These are phyloP conservation scores for Aphidius ervi DNA, from an alignment of 1,140 invertebrate species.

Conservation along the genomic window DNA sequence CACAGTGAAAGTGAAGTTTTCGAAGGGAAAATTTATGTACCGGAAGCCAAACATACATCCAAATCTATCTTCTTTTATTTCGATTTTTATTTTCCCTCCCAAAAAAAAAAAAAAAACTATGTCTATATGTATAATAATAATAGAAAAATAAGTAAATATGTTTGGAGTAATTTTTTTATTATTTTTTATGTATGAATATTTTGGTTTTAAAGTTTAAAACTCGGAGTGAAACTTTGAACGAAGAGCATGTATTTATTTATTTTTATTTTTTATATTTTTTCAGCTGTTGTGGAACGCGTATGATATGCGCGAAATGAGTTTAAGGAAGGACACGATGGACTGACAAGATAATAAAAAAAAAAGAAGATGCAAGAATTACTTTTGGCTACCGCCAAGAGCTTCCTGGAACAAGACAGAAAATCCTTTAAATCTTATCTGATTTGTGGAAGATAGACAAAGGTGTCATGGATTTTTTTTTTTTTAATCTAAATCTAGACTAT, in stretches of 20 bases:
- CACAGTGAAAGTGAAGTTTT: too few species aligned
- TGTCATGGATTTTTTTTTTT: constrained; percentile 7
- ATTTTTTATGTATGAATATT: background rate
- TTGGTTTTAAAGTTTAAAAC: too few species aligned
- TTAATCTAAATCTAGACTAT: too few species aligned
- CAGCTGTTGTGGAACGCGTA: background rate
- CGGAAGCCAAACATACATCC: too few species aligned
- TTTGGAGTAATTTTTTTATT: background rate
- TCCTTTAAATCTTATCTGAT: constrained; percentile 20
- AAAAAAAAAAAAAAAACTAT: too few species aligned
- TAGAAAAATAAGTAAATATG: background rate
- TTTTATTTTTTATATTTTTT: too few species aligned
- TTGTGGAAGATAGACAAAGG: constrained; percentile 29
- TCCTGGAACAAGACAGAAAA: constrained; percentile 17
- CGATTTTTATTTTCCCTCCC: too few species aligned
- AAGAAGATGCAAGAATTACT: background rate
- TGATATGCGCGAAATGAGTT: constrained; percentile 10
- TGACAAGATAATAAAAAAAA: constrained; percentile 29
- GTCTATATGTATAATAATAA: background rate
- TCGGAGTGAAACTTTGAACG: too few species aligned
- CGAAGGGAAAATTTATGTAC: too few species aligned
- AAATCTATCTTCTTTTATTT: too few species aligned
- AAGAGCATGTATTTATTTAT: background rate
- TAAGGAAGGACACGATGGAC: constrained; percentile 35
- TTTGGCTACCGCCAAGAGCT: constrained; percentile 33